phyloP scores from a whole-genome alignment of 1,140 invertebrate species.

The Trachelipus rathkii region DNA sequence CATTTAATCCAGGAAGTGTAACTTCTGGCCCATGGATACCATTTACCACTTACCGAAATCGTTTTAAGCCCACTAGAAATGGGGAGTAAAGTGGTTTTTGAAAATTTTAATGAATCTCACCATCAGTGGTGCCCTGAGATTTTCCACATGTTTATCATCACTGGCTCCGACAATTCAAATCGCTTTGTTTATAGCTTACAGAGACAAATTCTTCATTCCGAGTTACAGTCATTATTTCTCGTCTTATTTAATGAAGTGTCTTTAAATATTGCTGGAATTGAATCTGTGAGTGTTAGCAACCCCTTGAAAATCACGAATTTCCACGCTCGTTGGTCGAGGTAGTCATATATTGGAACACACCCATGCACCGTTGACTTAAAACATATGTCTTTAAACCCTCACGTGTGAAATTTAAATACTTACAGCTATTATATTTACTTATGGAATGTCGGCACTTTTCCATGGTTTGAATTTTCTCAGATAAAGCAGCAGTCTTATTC shows the following conservation, averaged over 20 bases:
- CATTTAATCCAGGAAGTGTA: slow-evolving; percentile 73
- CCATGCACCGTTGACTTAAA: slow-evolving; percentile 94
- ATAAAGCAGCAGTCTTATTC: too few species aligned
- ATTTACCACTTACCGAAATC: slow-evolving; percentile 65
- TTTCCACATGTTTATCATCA: slow-evolving; percentile 77
- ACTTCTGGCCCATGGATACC: slow-evolving; percentile 88
- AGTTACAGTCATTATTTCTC: slow-evolving; percentile 95
- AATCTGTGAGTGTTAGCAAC: slow-evolving; percentile 57
- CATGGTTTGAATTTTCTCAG: too few species aligned
- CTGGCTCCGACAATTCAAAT: slow-evolving; percentile 63
- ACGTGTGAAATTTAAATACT: too few species aligned
- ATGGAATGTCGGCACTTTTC: too few species aligned
- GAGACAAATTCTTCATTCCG: slow-evolving; percentile 81
- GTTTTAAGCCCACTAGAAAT: slow-evolving; percentile 50
- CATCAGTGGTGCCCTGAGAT: slow-evolving; percentile 54
- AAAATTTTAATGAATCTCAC: slow-evolving; percentile 24
- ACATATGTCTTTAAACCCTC: too few species aligned
- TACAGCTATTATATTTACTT: too few species aligned
- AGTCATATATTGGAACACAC: slow-evolving; percentile 90
- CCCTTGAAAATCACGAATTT: slow-evolving; percentile 77
- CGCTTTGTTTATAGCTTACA: slow-evolving; percentile 73
- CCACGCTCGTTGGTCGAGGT: slow-evolving; percentile 87
- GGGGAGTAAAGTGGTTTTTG: slow-evolving; percentile 35
- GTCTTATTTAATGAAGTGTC: slow-evolving; percentile 72
- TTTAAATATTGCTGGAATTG: slow-evolving; percentile 62